Evolutionary conservation across 2,888 invertebrate genomes (phyloP), one percentile per base, ranked within the genome.

Genomic region (Galeopsomyia nigrocyanea): DNA sequence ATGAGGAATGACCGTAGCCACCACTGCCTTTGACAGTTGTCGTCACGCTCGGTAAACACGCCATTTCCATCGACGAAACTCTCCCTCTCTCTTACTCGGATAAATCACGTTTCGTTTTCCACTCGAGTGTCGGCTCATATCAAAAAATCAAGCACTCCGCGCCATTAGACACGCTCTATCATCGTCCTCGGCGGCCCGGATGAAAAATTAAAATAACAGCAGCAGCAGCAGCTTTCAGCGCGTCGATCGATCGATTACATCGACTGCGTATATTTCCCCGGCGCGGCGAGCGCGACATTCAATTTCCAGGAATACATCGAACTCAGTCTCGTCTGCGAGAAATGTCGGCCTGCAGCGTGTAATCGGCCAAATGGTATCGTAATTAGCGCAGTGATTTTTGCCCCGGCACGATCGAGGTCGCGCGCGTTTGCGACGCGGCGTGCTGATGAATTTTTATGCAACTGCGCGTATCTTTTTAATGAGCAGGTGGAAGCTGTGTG

Each of bases 391-490:
- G 49, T 10, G 39, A 61, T 61, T 62, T 68, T 68, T 68, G 68
- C 68, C 31, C 10, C 9, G n/a, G 49, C 68, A 68, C 68, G 68
- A 68, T 53, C 67, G 67, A 67, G 51, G 60, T 21, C 67, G 53
- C 50, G 16, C 2, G 7, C 3, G 31, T n/a, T 31, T 50, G n/a
- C 31, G 10, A 16, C 19, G 17, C 19, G 49, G 7, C 64, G 56
- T 31, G 61, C 56, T 19, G 46, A 62, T 67, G 61, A 67, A 71
- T 66, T 66, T 71, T 66, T 51, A 71, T 55, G 47, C 17, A n/a
- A 56, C n/a, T n/a, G 53, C 17, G 21, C 26, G 26, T 10, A 39
- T 10, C 7, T 10, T 39, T 39, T 39, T 39, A 39, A 21, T 3
- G 21, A 22, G 7, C 9, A 22, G 22, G 5, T 22, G 21, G 56